Conservation (phyloP, 2,113 vertebrate species). For the Pheucticus melanocephalus region DNA sequence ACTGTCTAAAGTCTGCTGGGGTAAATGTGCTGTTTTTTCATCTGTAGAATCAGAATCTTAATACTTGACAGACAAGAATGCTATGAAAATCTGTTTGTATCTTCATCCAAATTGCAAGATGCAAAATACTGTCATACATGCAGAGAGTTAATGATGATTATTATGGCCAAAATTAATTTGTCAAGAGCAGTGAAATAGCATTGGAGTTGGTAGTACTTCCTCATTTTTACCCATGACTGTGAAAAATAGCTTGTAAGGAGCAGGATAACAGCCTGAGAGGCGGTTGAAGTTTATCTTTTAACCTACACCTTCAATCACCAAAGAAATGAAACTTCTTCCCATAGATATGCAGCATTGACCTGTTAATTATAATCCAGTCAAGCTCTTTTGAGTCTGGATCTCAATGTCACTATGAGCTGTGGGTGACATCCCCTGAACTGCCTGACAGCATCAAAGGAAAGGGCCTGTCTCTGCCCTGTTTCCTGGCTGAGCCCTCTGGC, state of each 20-base stretch:
- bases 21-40: background rate
- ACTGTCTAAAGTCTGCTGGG: background rate
- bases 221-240: background rate
- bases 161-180: background rate
- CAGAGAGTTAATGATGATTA: background rate
- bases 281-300: background rate
- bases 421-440: background rate
- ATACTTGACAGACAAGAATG: background rate
- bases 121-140: background rate
- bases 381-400: background rate
- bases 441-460: background rate
- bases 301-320: background rate
- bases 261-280: background rate
- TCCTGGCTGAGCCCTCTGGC: background rate
- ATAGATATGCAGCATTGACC: background rate
- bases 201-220: background rate
- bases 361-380: background rate
- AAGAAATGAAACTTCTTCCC: background rate
- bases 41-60: background rate
- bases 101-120: background rate
- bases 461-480: background rate
- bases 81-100: background rate
- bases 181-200: background rate
- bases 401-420: background rate
- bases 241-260: background rate